phyloP scores from a whole-genome alignment of 1,140 invertebrate genomes.

The Heliconius melpomene region DNA sequence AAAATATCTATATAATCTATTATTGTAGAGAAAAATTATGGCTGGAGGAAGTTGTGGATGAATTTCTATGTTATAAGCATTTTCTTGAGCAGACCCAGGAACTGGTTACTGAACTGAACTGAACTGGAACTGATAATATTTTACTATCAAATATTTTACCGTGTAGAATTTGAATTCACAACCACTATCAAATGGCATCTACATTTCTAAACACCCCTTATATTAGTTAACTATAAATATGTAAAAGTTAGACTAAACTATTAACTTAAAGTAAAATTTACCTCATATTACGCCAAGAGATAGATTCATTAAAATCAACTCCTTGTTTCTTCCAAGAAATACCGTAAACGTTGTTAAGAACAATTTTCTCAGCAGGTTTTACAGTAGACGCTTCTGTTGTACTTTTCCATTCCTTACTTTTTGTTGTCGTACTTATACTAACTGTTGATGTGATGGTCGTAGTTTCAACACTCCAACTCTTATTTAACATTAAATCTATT shows the following conservation, averaged over 20 bases:
- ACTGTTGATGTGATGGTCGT: constrained; percentile 71
- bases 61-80: no score
- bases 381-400: constrained; percentile 67
- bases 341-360: constrained; percentile 78
- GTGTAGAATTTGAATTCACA: neutral
- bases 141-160: neutral
- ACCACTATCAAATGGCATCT: neutral
- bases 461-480: constrained; percentile 77
- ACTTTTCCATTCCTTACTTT: constrained; percentile 60
- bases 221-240: neutral
- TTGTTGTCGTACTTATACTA: constrained; percentile 70
- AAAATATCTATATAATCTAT: neutral
- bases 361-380: constrained; percentile 68
- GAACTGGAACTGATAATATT: no score
- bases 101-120: no score
- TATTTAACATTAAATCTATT: constrained; percentile 77
- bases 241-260: neutral
- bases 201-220: neutral
- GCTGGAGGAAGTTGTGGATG: no score
- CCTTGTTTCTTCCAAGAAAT: constrained; percentile 78
- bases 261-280: constrained; percentile 42
- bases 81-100: no score
- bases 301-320: constrained; percentile 67
- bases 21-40: neutral
- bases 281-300: constrained; percentile 77